Percentiles rank a stretch among this genome's conserved stretches.
Conservation (phyloP, 2,888 invertebrate genomes). For the Pomacea canaliculata region DNA sequence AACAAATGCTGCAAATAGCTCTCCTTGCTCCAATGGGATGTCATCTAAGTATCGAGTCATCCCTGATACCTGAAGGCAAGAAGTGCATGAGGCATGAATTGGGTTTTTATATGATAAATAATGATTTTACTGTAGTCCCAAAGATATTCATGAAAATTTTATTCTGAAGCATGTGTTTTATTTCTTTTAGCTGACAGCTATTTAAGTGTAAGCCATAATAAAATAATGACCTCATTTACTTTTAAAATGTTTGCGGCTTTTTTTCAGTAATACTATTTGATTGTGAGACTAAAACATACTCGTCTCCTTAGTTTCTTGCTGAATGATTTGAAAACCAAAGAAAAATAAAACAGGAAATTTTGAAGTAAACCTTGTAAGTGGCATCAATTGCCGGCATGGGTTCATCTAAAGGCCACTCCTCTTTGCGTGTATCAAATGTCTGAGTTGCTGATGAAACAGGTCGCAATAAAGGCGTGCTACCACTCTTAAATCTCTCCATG, state of each 20-base stretch:
- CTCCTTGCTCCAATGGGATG: conserved; percentile 71
- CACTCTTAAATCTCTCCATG: conserved; percentile 43
- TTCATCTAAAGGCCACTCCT: conserved; percentile 81
- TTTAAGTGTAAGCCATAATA: too few species aligned
- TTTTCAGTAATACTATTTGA: too few species aligned
- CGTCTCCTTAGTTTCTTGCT: too few species aligned
- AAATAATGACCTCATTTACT: too few species aligned
- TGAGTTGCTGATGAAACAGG: conserved; percentile 79
- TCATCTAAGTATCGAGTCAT: conserved; percentile 85
- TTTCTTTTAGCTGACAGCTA: too few species aligned
- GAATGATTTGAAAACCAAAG: too few species aligned
- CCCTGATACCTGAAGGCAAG: conserved; percentile 72
- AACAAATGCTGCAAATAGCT: conserved; percentile 82
- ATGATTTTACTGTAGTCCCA: too few species aligned
- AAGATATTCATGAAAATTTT: too few species aligned
- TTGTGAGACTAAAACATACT: too few species aligned
- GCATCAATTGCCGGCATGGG: conserved; percentile 83
- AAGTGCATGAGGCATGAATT: neutral
- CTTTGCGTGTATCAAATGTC: conserved; percentile 79
- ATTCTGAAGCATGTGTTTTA: too few species aligned
- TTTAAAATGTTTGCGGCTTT: too few species aligned
- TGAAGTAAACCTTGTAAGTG: conserved; percentile 52
- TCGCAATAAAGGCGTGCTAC: conserved; percentile 68
- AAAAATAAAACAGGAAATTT: neutral
- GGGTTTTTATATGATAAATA: too few species aligned